These are phyloP conservation scores for Brachionus asplanchnoidis DNA, from an alignment of 1,140 invertebrate species.

Conservation along the genomic window DNA sequence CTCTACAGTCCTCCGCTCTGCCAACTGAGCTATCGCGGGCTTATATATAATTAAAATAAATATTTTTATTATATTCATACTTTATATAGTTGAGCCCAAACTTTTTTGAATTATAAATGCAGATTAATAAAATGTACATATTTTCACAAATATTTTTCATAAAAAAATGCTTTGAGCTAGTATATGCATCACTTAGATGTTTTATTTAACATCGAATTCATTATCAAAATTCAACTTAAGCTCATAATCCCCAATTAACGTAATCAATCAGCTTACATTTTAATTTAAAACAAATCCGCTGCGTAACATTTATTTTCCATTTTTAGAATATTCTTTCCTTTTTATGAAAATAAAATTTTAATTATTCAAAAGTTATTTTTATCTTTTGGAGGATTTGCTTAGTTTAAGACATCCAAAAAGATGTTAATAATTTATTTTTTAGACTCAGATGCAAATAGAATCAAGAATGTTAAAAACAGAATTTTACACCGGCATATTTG, in stretches of 20 bases:
- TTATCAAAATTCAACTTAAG: background rate
- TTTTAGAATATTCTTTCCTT: background rate
- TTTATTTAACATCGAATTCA: background rate
- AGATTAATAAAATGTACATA: background rate
- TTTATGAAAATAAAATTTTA: background rate
- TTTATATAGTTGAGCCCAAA: background rate
- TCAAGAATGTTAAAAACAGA: background rate
- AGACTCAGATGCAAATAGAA: background rate
- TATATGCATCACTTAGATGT: background rate
- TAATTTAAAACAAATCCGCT: background rate
- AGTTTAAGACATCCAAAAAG: background rate
- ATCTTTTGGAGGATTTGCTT: background rate
- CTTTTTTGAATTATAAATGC: background rate
- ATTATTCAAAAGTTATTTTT: background rate
- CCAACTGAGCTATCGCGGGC: conserved; percentile 42
- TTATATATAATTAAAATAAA: no score
- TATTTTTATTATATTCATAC: background rate
- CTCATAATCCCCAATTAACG: background rate
- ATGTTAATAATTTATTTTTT: background rate
- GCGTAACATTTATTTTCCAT: background rate
- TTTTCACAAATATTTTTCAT: background rate
- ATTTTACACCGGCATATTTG: background rate
- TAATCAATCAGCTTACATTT: background rate
- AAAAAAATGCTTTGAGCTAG: background rate
- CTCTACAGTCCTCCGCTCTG: conserved; percentile 43